Percentiles rank a stretch among this genome's conserved stretches.
These are phyloP conservation scores for Tinea trinotella DNA, from an alignment of 2,888 invertebrate genomes.

Conservation along the genomic window DNA sequence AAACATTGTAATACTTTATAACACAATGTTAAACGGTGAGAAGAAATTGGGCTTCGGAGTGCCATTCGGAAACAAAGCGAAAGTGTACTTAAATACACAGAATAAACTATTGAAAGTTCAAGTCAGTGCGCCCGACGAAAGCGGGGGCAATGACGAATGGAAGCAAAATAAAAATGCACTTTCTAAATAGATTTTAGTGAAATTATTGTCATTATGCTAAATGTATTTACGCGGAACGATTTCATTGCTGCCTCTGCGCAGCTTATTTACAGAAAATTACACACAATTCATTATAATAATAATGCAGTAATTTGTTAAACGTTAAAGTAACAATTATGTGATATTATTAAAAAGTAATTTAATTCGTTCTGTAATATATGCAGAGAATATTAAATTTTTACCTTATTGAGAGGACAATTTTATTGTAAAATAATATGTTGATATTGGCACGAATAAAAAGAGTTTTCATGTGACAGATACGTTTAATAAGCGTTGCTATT, in stretches of 20 bases:
- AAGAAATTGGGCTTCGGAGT: slow-evolving; percentile 16
- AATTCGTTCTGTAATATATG: background rate
- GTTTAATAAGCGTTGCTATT: slow-evolving; percentile 34
- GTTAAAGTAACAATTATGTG: slow-evolving; percentile 14
- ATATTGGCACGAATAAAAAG: background rate
- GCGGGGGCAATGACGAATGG: slow-evolving; percentile 47
- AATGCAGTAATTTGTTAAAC: slow-evolving; percentile 5
- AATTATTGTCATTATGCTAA: slow-evolving; percentile 23
- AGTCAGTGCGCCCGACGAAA: slow-evolving; percentile 35
- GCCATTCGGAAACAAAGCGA: slow-evolving; percentile 16
- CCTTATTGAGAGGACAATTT: background rate
- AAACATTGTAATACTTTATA: background rate
- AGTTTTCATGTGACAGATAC: background rate
- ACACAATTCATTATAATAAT: background rate
- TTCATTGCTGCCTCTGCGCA: background rate
- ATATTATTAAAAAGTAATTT: slow-evolving; percentile 9
- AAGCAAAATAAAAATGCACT: slow-evolving; percentile 30
- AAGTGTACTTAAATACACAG: slow-evolving; percentile 24
- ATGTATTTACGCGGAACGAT: background rate
- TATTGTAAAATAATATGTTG: slow-evolving; percentile 11
- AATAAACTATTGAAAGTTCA: slow-evolving; percentile 39
- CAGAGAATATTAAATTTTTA: slow-evolving; percentile 24
- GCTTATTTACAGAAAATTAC: background rate
- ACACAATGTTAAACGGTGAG: slow-evolving; percentile 16
- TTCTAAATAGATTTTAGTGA: slow-evolving; percentile 40